phyloP scores from a whole-genome alignment of 2,888 invertebrate species.

The Pimpla rufipes region DNA sequence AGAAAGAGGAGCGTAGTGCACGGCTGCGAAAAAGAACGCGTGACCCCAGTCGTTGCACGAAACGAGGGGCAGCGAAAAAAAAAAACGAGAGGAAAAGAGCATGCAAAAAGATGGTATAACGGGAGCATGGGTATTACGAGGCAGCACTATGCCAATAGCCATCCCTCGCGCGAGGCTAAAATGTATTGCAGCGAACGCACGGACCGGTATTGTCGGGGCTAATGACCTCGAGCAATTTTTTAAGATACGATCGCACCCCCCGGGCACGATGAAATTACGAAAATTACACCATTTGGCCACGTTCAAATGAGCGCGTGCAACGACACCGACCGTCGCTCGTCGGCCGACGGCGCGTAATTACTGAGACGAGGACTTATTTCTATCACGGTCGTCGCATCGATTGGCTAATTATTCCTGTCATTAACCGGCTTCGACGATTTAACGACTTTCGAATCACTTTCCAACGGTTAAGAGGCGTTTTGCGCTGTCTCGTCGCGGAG shows the following conservation, averaged over 20 bases:
- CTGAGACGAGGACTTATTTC: not conserved
- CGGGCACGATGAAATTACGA: slow-evolving; percentile 23
- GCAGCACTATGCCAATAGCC: slow-evolving; percentile 39
- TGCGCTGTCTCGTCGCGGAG: not conserved
- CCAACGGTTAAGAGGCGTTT: not conserved
- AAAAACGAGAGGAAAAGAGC: slow-evolving; percentile 8
- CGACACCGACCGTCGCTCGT: slow-evolving; percentile 22
- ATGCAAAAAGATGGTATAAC: slow-evolving; percentile 37
- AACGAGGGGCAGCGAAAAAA: slow-evolving; percentile 38
- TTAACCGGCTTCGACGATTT: slow-evolving; percentile 51
- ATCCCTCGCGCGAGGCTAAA: slow-evolving; percentile 16
- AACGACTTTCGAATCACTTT: slow-evolving; percentile 39
- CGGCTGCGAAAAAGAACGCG: slow-evolving; percentile 52
- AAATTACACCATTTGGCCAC: slow-evolving; percentile 53
- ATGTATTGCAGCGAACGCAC: not conserved
- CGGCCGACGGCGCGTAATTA: not conserved
- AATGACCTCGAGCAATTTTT: slow-evolving; percentile 60
- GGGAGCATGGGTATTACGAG: slow-evolving; percentile 54
- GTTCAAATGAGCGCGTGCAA: slow-evolving; percentile 33
- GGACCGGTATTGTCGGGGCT: slow-evolving; percentile 41
- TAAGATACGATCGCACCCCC: slow-evolving; percentile 44
- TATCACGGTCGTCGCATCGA: slow-evolving; percentile 45
- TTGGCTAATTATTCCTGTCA: slow-evolving; percentile 42
- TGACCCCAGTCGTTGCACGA: slow-evolving; percentile 65
- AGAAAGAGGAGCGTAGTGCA: slow-evolving; percentile 22